Evolutionary conservation across 2,888 invertebrate species (phyloP), one percentile per base, ranked within the genome.

Genomic region (Abscondita cerata): DNA sequence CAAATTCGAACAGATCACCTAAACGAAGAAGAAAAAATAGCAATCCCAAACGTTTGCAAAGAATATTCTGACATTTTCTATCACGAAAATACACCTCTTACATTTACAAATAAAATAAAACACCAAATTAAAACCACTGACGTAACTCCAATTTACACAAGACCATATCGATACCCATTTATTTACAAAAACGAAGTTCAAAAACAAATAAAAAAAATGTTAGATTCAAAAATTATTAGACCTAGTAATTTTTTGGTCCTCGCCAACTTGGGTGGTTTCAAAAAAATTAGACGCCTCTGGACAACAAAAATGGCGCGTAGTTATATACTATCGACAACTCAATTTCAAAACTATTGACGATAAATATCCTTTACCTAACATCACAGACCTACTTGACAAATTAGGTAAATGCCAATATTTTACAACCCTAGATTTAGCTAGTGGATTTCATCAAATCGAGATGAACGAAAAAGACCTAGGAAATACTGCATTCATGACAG

Each of bases 231-330:
- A 2, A 25, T 25, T 4, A 25, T 25, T 4, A 25, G 25, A 25
- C 25, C 25, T 52, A 47, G 20, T 54, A 12, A 62, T 62, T 8
- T 68, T 69, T n/a, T 72, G 64, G 67, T 61, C 56, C 11, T 58
- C 62, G 15, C 71, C 71, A 6, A 59, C 71, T 31, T 71, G 69
- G 70, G 57, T 73, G 1, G 68, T 73, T 11, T 68, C 72, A 1
- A 69, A 73, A 52, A 72, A 72, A 62, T 6, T 40, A 1, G 72
- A 72, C 41, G 66, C 70, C 5, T 62, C 68, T 11, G 71, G 71
- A 15, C 54, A 66, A 62, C 46, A 40, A 18, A 68, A 70, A 60
- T 70, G 63, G 60, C 19, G 71, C 19, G 54, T 72, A 11, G 70
- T 70, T 2, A 55, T 70, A 1, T 70, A 70, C 33, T 72, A 66